Evolutionary conservation across 2,888 invertebrate genomes (phyloP), one percentile per base, ranked within the genome.

Genomic region (Resseliella maxima): DNA sequence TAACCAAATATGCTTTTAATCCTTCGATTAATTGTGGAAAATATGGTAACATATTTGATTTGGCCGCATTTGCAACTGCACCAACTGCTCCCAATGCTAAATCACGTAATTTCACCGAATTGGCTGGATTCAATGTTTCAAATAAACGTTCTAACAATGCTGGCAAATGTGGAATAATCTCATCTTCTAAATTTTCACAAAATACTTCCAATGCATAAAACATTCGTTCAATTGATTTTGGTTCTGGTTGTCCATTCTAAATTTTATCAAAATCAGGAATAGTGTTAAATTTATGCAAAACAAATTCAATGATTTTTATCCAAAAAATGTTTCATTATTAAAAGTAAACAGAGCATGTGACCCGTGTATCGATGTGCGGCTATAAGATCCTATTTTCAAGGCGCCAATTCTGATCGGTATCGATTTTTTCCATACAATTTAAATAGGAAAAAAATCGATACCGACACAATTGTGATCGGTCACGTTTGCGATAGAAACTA

Each of bases 191-290:
- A 90, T 95, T 95, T 90, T 96, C 95, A 89, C 95, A 95, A 89
- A 95, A 96, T 87, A 94, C 94, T 90, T 96, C 96, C 87, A 96
- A 90, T 0, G 96, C 96, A 90, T 95, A 96, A 90, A 96, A 96
- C 91, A 96, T 94, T 86, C 95, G 93, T 88, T 94, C 94, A 1
- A 94, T 92, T 86, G 94, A 94, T 24, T 93, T 93, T 0, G 94
- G 93, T 88, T 94, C 93, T 86, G 92, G 92, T 81, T 92, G 92
- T 12, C 92, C 92, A 86, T 91, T 91, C 90, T 90, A 6, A 85
- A 88, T 54, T 88, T 83, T 15, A 24, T 59, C 24, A 24, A 59
- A 59, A n/a, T n/a, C n/a, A n/a, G n/a, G n/a, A n/a, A n/a, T n/a
- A n/a, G n/a, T n/a, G n/a, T n/a, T n/a, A n/a, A n/a, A n/a, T n/a